Percentiles rank a stretch among this genome's conserved stretches.
Evolutionary conservation across 2,888 invertebrate species (phyloP).

Genomic region (Rhopalosiphum nymphaeae): DNA sequence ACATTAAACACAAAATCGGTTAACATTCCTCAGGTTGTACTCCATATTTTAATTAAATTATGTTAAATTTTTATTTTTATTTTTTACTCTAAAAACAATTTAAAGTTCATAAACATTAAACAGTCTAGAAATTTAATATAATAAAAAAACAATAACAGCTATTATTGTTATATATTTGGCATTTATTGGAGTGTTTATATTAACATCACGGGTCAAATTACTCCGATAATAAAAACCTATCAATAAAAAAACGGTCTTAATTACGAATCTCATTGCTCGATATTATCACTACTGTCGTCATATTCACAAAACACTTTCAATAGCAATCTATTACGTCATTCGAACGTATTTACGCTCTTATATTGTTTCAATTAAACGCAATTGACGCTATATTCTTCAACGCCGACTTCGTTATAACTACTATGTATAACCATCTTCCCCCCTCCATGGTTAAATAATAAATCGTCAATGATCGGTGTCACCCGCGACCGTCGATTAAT

Average conservation of each 20-base stretch:
- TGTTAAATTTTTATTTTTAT: not conserved
- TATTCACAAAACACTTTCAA: not conserved
- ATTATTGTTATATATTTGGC: not conserved
- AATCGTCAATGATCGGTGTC: slow-evolving; percentile 20
- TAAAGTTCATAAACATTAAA: not conserved
- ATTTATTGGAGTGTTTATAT: slow-evolving; percentile 16
- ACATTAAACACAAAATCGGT: not conserved
- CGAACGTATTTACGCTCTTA: not conserved
- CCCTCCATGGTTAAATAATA: not conserved
- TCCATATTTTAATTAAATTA: not conserved
- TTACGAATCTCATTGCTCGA: not conserved
- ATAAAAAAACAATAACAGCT: not conserved
- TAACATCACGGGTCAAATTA: slow-evolving; percentile 39
- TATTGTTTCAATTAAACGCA: slow-evolving; percentile 61
- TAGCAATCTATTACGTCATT: slow-evolving; percentile 44
- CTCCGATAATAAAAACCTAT: not conserved
- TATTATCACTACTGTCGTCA: slow-evolving; percentile 23
- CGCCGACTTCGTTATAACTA: not conserved
- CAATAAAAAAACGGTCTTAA: slow-evolving; percentile 32
- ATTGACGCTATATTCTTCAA: slow-evolving; percentile 46
- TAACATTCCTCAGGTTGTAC: not conserved
- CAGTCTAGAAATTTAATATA: not conserved
- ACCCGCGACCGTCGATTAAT: not conserved
- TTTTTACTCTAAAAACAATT: not conserved
- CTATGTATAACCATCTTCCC: not conserved